phyloP scores from a whole-genome alignment of 1,140 invertebrate species.

The Drosophila chauvacae region DNA sequence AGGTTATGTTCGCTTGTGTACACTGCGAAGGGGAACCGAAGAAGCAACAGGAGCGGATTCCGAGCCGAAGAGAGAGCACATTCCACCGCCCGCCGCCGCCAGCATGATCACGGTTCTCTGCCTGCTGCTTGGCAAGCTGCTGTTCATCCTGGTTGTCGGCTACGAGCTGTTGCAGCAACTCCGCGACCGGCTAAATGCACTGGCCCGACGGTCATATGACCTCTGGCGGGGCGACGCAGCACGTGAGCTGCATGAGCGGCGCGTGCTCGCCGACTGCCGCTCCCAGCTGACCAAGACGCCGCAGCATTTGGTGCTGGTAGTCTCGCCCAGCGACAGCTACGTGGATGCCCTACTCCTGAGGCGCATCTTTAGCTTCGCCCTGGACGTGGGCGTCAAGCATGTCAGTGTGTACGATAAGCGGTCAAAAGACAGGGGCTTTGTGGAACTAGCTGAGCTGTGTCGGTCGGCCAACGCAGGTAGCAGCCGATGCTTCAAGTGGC shows the following conservation, averaged over 20 bases:
- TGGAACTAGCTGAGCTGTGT: conserved; percentile 46
- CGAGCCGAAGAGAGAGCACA: conserved; percentile 22
- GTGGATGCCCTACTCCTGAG: conserved; percentile 52
- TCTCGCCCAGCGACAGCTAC: conserved; percentile 54
- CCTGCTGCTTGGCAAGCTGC: conserved; percentile 45
- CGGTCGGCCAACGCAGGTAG: conserved; percentile 1
- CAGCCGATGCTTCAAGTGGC: conserved; percentile 30
- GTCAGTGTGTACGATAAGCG: conserved; percentile 78
- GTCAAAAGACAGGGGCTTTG: conserved; percentile 30
- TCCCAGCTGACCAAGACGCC: conserved; percentile 70
- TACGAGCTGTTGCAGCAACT: conserved; percentile 55
- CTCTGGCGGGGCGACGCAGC: conserved; percentile 45
- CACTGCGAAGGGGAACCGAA: conserved; percentile 43
- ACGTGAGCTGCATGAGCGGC: conserved; percentile 53
- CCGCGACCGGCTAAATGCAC: conserved; percentile 56
- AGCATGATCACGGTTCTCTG: conserved; percentile 59
- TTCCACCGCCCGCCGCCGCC: conserved; percentile 27
- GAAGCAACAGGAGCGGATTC: conserved; percentile 49
- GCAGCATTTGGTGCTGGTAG: conserved; percentile 68
- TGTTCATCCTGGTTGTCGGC: conserved; percentile 40
- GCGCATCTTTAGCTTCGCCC: conserved; percentile 66
- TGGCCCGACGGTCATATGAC: conserved; percentile 78
- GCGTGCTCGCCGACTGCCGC: conserved; percentile 48
- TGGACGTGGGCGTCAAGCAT: conserved; percentile 61
- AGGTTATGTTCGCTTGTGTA: conserved; percentile 57